These are phyloP conservation scores for Drosophila conformis DNA, from an alignment of 2,888 invertebrate genomes.

Conservation along the genomic window DNA sequence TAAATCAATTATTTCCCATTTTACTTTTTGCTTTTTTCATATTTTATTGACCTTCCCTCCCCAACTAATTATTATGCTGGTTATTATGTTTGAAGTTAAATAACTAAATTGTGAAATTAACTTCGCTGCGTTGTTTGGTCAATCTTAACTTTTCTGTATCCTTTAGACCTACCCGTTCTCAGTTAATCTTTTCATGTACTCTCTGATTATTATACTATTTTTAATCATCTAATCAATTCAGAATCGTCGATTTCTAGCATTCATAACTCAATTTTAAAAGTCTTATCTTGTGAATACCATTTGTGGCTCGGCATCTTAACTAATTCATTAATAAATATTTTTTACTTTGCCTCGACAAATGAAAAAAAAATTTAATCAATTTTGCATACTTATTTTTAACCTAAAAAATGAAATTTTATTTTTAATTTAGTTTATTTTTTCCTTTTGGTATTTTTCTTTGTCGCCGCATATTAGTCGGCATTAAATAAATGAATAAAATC, in stretches of 20 bases:
- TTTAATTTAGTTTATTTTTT: neutral
- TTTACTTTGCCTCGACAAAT: too few relatives aligned
- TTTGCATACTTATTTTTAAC: neutral
- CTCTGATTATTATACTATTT: neutral
- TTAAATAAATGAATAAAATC: neutral
- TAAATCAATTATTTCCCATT: too few relatives aligned
- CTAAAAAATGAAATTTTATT: neutral
- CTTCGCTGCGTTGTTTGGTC: too few relatives aligned
- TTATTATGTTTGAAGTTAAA: neutral
- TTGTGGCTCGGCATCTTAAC: neutral
- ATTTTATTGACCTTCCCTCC: neutral
- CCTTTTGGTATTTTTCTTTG: too few relatives aligned
- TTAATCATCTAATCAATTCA: neutral
- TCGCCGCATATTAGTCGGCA: neutral
- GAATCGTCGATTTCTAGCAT: neutral
- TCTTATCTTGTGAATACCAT: neutral
- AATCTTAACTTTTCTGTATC: neutral
- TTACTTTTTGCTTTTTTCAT: too few relatives aligned
- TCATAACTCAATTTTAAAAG: neutral
- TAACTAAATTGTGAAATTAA: neutral
- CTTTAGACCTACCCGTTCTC: too few relatives aligned
- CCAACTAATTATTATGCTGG: neutral
- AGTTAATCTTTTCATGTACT: neutral
- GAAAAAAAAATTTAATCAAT: too few relatives aligned
- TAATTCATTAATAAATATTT: neutral